Evolutionary conservation across 30 jellyfish, hydroid and myxozoan species (phyloP).

Genomic region (Hydractinia symbiolongicarpus): DNA sequence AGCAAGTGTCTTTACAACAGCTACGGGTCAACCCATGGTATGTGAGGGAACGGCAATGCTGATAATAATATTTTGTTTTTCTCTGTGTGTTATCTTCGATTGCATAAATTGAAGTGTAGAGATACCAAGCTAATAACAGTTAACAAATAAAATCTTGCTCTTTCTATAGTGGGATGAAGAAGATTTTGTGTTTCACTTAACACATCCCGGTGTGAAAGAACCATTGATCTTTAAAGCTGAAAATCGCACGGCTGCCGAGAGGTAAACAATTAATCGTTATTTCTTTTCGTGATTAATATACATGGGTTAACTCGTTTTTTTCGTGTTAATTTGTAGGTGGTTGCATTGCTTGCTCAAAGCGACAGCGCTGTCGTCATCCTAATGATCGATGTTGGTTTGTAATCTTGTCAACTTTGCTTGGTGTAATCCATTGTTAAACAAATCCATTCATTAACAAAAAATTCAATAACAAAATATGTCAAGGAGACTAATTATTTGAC

Average conservation of each 20-base stretch:
- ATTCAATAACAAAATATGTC: no score
- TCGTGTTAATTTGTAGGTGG: not conserved
- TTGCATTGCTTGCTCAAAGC: slow-evolving; percentile 26
- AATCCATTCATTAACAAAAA: no score
- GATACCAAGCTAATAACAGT: no score
- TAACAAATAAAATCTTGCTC: not conserved
- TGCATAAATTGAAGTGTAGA: no score
- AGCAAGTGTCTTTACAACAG: no score
- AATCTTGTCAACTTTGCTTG: no score
- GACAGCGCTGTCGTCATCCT: slow-evolving; percentile 3
- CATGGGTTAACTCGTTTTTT: not conserved
- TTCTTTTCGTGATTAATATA: not conserved
- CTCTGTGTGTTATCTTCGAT: no score
- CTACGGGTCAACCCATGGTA: no score
- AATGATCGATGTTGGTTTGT: not conserved
- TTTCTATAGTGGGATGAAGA: slow-evolving; percentile 54
- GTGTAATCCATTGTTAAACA: no score
- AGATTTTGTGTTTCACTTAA: slow-evolving; percentile 46
- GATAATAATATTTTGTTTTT: no score
- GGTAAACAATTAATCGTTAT: slow-evolving; percentile 21
- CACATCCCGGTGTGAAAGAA: slow-evolving; percentile 68
- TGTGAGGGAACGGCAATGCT: no score
- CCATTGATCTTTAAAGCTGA: slow-evolving; percentile 54
- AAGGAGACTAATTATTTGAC: no score
- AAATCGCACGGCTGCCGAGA: slow-evolving; percentile 39